Percentiles rank a stretch among this genome's conserved stretches.
Evolutionary conservation across 2,113 vertebrate species (phyloP).

Genomic region (Cephalopterus ornatus): DNA sequence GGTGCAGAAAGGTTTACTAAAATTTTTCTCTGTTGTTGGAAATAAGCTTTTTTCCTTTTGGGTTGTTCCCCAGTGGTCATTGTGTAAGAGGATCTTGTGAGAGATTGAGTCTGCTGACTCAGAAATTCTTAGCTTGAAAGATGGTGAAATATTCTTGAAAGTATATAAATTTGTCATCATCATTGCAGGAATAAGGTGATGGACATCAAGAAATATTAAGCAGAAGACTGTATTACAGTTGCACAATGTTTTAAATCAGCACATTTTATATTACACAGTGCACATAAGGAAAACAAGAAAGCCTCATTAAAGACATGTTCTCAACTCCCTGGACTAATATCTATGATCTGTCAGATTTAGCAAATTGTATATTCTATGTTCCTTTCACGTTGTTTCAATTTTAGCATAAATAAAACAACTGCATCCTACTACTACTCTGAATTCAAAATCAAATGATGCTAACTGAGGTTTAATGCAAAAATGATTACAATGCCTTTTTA

Average conservation of each 20-base stretch:
- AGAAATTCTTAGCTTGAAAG: slow-evolving; percentile 9
- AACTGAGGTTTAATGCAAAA: not conserved
- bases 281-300: not conserved
- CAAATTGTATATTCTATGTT: not conserved
- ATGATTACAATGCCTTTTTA: not conserved
- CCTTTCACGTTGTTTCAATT: not conserved
- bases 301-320: not conserved
- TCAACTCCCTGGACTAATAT: not conserved
- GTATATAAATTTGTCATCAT: not conserved
- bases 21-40: not conserved
- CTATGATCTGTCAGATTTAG: not conserved
- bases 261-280: not conserved
- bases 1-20: not conserved
- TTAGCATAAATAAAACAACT: not conserved
- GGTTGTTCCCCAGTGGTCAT: not conserved
- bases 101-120: not conserved
- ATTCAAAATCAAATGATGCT: not conserved
- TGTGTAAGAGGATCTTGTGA: not conserved
- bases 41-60: not conserved
- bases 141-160: not conserved
- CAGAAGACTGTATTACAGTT: not conserved
- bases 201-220: not conserved
- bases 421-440: not conserved
- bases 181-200: not conserved
- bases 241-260: not conserved